These are phyloP conservation scores for Lampropteryx suffumata DNA, from an alignment of 2,888 invertebrate species.

Conservation along the genomic window DNA sequence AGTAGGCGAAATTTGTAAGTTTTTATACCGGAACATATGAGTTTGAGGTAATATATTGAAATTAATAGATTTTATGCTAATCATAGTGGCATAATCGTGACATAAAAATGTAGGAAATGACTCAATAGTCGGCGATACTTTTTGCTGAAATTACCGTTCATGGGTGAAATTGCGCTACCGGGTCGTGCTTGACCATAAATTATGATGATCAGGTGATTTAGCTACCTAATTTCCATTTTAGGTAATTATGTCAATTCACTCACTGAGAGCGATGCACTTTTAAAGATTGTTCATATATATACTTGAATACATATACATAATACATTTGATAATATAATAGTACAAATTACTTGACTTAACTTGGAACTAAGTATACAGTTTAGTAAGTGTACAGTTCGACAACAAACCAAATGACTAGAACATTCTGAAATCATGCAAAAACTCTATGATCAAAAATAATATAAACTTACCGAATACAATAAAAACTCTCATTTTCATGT, in stretches of 20 bases:
- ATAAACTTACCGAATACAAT: constrained; percentile 67
- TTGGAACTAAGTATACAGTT: too few species aligned
- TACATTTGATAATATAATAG: too few species aligned
- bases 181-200: constrained; percentile 4
- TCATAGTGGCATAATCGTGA: constrained; percentile 19
- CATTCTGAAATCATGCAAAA: not conserved
- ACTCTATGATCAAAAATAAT: not conserved
- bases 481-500: constrained; percentile 63
- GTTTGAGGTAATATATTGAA: constrained; percentile 9
- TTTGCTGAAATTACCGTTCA: constrained; percentile 8
- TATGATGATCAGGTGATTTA: not conserved
- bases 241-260: too few species aligned
- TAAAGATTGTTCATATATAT: too few species aligned
- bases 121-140: constrained; percentile 12
- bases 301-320: too few species aligned
- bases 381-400: too few species aligned
- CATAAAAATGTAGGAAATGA: constrained; percentile 23
- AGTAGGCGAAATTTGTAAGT: not conserved
- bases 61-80: constrained; percentile 15
- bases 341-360: too few species aligned
- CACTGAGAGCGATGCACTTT: too few species aligned
- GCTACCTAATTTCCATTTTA: not conserved
- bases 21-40: constrained; percentile 11
- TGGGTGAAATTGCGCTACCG: constrained; percentile 8
- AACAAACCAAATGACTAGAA: not conserved